Conservation (phyloP, 2,113 vertebrate species). For the Heptranchias perlo region DNA sequence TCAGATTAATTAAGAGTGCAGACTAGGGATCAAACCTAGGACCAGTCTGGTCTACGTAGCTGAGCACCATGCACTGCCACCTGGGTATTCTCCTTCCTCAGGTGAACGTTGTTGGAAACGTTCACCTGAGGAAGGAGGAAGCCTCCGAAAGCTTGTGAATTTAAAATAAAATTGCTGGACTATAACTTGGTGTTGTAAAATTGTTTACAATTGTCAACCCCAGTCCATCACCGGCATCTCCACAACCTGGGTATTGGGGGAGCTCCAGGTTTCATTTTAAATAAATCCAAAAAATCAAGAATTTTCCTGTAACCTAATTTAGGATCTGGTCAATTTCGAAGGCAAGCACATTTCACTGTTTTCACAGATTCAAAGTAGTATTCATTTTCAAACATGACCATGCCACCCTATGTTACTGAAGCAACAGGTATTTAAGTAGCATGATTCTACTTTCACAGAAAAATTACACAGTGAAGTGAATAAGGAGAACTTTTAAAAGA, state of each 20-base stretch:
- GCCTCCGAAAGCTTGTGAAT: too few species aligned
- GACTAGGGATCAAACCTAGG: background rate
- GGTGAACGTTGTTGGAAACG: too few species aligned
- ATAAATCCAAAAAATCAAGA: background rate
- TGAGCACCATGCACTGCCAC: background rate
- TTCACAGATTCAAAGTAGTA: background rate
- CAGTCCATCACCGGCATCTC: too few species aligned
- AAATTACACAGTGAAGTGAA: background rate
- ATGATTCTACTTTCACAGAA: background rate
- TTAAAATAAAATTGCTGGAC: too few species aligned
- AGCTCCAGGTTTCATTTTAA: background rate
- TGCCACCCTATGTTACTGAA: background rate
- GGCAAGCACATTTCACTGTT: too few species aligned
- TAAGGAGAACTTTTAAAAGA: background rate
- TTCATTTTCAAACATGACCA: background rate
- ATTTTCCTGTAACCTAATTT: background rate
- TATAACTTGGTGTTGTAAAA: too few species aligned
- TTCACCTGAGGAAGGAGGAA: too few species aligned
- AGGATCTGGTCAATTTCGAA: background rate
- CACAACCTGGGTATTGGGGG: too few species aligned
- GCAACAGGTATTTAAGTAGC: background rate
- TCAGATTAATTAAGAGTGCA: background rate
- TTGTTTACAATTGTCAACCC: too few species aligned
- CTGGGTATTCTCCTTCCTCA: too few species aligned
- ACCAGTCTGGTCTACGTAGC: background rate